Evolutionary conservation across 2,797 vertebrate species (phyloP).

Genomic region (Anguilla megastoma): DNA sequence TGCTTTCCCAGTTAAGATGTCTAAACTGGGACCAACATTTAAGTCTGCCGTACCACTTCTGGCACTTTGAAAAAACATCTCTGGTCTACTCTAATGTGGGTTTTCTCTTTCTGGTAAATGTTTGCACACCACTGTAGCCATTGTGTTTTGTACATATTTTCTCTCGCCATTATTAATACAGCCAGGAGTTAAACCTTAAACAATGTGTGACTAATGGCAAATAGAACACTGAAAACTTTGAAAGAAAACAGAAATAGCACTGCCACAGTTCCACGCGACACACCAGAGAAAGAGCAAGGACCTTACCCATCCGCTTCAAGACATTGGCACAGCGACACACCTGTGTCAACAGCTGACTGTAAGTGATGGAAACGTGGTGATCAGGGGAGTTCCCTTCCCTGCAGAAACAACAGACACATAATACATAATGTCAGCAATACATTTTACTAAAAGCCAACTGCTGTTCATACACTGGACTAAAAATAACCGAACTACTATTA

Average conservation of each 20-base stretch:
- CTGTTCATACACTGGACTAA: neutral
- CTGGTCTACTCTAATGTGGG: neutral
- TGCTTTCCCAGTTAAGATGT: neutral
- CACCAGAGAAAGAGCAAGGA: neutral
- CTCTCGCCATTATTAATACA: neutral
- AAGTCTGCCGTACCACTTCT: neutral
- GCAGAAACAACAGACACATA: slow-evolving; percentile 33
- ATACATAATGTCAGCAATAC: neutral
- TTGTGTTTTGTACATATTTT: neutral
- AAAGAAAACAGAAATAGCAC: neutral
- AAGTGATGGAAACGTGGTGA: slow-evolving; percentile 71
- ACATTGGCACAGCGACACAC: slow-evolving; percentile 79
- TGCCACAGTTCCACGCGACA: neutral
- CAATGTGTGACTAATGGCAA: neutral
- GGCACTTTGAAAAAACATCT: neutral
- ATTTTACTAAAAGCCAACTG: neutral
- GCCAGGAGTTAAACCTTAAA: neutral
- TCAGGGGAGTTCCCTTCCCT: slow-evolving; percentile 80
- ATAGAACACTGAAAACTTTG: neutral
- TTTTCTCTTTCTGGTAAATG: slow-evolving; percentile 7
- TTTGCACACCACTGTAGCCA: neutral
- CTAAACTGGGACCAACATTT: neutral
- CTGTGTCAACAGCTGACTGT: slow-evolving; percentile 71
- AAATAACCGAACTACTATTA: neutral
- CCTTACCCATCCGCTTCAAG: slow-evolving; percentile 72